Base-by-base conservation (phyloP, 1,140 invertebrate genomes). In the Tetraneura akinire region DNA sequence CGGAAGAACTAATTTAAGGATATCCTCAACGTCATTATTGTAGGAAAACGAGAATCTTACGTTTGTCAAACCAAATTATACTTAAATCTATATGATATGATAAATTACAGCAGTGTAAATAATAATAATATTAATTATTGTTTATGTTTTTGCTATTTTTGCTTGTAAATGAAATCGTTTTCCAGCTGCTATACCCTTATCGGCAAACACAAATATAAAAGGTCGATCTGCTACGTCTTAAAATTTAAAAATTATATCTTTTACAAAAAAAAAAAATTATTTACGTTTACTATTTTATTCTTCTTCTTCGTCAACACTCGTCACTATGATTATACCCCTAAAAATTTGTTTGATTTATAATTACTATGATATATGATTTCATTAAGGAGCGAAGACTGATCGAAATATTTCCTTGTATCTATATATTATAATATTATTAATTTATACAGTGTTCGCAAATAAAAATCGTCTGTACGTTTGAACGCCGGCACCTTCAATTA, bases 1-100 rank as follows among this genome's bases (percentile, higher is more conserved):
- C 53, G 74, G 16, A 78, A 78, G 62, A 78, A 78, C 45, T 78
- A 78, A 78, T 23, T n/a, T n/a, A n/a, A 23, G 9, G 18, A 26
- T 5, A 1, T 68, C 11, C 1, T 37, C n/a, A n/a, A n/a, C n/a
- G n/a, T n/a, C 14, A 42, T 21, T 26, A 32, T 64, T 66, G 64
- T 23, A 23, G 23, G 10, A 68, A 23, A 51, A 71, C 26, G 10
- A 49, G 11, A 29, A 26, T 71, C 3, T 51, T 11, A 13, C 16
- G 14, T 51, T 49, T 18, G 8, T 71, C 47, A 51, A 32, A 51
- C 1, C n/a, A 26, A 23, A 37, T 18, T 42, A 57, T 57, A 76
- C 51, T 26, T n/a, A 55, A 76, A 42, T 29, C 71, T 55, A 55
- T 55, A 55, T 42, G 29, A 55, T 55, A 55, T 42, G 29, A 42